Evolutionary conservation across 37 sponge, comb jelly and placozoan species (phyloP).

Genomic region (Spongilla lacustris): DNA sequence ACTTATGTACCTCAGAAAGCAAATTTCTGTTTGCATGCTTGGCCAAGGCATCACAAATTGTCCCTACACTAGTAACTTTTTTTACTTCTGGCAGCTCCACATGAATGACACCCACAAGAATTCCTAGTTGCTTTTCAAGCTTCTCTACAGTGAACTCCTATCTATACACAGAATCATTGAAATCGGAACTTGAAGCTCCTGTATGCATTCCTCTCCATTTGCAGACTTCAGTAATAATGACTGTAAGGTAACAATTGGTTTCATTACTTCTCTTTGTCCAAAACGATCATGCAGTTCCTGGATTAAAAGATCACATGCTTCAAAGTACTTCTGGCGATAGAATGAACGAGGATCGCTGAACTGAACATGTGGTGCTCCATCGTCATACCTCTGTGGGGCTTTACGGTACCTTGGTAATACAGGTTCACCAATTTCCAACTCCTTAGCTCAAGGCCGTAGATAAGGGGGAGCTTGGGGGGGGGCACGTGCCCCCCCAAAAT

Average conservation of each 20-base stretch:
- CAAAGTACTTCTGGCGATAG: constrained; percentile 47
- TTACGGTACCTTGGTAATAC: constrained; percentile 56
- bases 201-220: constrained; percentile 14
- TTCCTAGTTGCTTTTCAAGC: constrained; percentile 27
- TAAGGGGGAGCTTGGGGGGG: too few species aligned
- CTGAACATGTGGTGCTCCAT: constrained; percentile 41
- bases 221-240: constrained; percentile 14
- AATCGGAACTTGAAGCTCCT: not conserved
- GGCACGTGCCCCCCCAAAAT: too few species aligned
- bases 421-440: constrained; percentile 36
- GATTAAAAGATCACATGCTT: constrained; percentile 57
- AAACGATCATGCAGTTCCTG: constrained; percentile 40
- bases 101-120: constrained; percentile 33
- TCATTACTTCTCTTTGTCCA: constrained; percentile 8
- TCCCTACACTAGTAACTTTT: constrained; percentile 23
- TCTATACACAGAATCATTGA: constrained; percentile 2
- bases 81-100: constrained; percentile 6
- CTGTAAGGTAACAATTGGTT: constrained; percentile 18
- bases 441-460: too few species aligned
- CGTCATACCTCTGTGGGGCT: constrained; percentile 35
- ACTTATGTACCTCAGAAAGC: constrained; percentile 24
- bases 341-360: constrained; percentile 31
- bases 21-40: not conserved
- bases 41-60: constrained; percentile 41
- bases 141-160: constrained; percentile 38